These are phyloP conservation scores for Notamacropus eugenii DNA, from an alignment of 2,797 vertebrate genomes.

Conservation along the genomic window DNA sequence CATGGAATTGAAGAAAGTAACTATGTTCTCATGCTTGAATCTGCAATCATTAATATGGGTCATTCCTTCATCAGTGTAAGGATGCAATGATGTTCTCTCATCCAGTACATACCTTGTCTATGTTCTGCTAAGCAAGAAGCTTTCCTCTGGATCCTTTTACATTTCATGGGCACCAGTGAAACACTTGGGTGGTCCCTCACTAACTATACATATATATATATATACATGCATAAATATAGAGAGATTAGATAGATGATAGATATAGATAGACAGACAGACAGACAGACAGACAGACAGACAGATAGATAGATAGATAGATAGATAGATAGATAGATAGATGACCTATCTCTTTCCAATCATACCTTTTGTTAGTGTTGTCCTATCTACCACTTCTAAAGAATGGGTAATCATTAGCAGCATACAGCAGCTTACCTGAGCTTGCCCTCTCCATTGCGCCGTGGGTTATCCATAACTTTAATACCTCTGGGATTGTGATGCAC, in stretches of 20 bases:
- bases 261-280: no score
- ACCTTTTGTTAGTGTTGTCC: not conserved
- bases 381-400: not conserved
- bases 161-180: not conserved
- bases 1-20: not conserved
- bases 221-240: no score
- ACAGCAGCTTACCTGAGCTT: not conserved
- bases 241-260: no score
- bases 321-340: no score
- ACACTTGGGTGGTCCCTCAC: not conserved
- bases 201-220: not conserved
- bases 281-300: no score
- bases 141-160: not conserved
- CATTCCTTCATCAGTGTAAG: not conserved
- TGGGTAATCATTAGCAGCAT: not conserved
- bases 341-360: not conserved
- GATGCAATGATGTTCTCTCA: not conserved
- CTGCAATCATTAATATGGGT: not conserved
- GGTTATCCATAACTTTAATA: not conserved
- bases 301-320: no score
- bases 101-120: not conserved
- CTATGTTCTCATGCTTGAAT: not conserved
- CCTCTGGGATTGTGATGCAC: not conserved
- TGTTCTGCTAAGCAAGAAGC: not conserved
- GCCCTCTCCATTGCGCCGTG: not conserved